Percentiles rank a stretch among this genome's conserved stretches.
Conservation (phyloP, 2,888 invertebrate genomes). For the Heliconius charithonia region DNA sequence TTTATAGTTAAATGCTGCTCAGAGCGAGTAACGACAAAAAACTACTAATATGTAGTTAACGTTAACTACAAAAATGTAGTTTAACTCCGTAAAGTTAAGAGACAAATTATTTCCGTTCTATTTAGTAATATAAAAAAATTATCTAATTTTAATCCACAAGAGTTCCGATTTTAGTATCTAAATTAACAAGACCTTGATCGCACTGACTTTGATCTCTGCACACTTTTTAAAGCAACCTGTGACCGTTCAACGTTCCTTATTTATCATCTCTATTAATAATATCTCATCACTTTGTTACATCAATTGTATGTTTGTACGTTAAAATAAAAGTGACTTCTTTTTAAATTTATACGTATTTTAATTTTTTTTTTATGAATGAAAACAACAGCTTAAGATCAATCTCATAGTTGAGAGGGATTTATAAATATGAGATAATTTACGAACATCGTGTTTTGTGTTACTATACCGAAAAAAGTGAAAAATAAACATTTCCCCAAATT, state of each 20-base stretch:
- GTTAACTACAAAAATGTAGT: too few species aligned
- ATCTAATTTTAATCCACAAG: neutral
- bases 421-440: too few species aligned
- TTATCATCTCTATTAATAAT: conserved; percentile 27
- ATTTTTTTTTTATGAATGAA: too few species aligned
- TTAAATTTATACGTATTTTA: neutral
- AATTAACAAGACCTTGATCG: conserved; percentile 33
- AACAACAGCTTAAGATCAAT: too few species aligned
- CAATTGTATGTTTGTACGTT: neutral
- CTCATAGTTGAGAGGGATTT: too few species aligned
- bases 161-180: conserved; percentile 21
- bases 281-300: neutral
- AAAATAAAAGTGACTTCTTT: neutral
- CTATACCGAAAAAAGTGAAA: neutral
- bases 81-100: neutral
- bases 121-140: neutral
- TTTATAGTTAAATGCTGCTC: neutral
- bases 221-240: conserved; percentile 36
- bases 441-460: too few species aligned
- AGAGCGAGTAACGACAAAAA: neutral
- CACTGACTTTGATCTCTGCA: conserved; percentile 39
- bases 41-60: neutral
- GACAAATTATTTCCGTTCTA: neutral
- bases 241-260: conserved; percentile 36
- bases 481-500: neutral